These are phyloP conservation scores for Agrochola lychnidis DNA, from an alignment of 2,888 invertebrate genomes.

Conservation along the genomic window DNA sequence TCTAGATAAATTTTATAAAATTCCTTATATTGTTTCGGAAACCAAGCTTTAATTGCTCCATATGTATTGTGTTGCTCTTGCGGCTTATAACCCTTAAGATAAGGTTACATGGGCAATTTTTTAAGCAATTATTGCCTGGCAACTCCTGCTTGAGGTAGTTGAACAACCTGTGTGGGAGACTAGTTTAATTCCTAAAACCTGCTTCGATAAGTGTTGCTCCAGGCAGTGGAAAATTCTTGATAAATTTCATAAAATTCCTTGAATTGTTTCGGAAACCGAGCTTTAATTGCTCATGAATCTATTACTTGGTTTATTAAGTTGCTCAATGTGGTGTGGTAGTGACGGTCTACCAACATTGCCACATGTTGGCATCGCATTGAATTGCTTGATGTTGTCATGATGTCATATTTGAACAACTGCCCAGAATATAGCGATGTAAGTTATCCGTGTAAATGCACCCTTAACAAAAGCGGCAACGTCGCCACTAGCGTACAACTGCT, in stretches of 20 bases:
- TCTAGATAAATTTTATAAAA: neutral
- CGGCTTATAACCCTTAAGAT: constrained; percentile 14
- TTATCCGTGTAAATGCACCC: neutral
- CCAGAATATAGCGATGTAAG: neutral
- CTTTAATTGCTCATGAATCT: neutral
- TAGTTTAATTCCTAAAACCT: neutral
- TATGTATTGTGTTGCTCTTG: neutral
- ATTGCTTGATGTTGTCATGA: neutral
- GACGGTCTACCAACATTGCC: neutral
- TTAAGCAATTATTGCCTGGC: neutral
- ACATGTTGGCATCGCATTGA: too few relatives aligned
- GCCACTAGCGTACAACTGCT: constrained; percentile 4
- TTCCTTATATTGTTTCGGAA: neutral
- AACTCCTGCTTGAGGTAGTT: neutral
- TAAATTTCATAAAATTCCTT: too few relatives aligned
- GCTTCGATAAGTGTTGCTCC: neutral
- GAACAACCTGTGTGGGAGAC: neutral
- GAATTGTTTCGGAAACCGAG: neutral
- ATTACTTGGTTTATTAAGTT: neutral
- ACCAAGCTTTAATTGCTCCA: neutral
- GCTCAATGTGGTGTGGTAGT: neutral
- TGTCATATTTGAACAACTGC: neutral
- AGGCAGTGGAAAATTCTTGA: neutral
- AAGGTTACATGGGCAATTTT: neutral
- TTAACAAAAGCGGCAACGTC: constrained; percentile 36